Evolutionary conservation across 2,797 vertebrate genomes (phyloP), one percentile per base, ranked within the genome.

Genomic region (Hydrolagus colliei): DNA sequence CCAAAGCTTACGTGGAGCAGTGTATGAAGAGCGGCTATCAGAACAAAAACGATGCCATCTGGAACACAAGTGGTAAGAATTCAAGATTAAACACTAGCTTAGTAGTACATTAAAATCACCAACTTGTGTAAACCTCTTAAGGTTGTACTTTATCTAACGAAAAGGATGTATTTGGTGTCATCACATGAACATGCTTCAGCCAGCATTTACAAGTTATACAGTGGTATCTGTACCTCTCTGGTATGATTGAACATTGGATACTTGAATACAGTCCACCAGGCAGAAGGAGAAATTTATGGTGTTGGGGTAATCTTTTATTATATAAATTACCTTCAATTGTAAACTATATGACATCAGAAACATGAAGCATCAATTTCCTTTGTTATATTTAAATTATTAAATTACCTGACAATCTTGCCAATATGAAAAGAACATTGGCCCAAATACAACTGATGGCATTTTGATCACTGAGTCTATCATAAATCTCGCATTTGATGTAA

Each of bases 61-160:
- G 96, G 96, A 94, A 95, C 62, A 95, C 93, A 0, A 97, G 95
- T 0, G 94, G 95, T 95, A 90, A 94, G 95, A 32, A 0, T 59
- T 16, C 4, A 59, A 52, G 86, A 20, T 63, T 32, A 11, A n/a
- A n/a, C 0, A 10, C 9, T 63, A 52, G 9, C 14, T 35, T 59
- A 76, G 8, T 1, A 16, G 73, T 41, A 16, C 18, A 14, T 72
- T 18, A 20, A 71, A 71, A 71, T 71, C 14, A 2, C 20, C 68
- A 20, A 13, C 22, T 74, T 74, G 74, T 13, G 13, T 75, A 75
- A 52, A 52, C 59, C 68, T 8, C 71, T 7, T 72, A 52, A 52
- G 41, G 71, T n/a, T 72, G 0, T 76, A 52, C 10, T 2, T 18
- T 9, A 11, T 20, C 74, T 76, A n/a, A 16, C 20, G 59, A 76